Evolutionary conservation across 2,888 invertebrate genomes (phyloP), one percentile per base, ranked within the genome.

Genomic region (Sympetrum striolatum): DNA sequence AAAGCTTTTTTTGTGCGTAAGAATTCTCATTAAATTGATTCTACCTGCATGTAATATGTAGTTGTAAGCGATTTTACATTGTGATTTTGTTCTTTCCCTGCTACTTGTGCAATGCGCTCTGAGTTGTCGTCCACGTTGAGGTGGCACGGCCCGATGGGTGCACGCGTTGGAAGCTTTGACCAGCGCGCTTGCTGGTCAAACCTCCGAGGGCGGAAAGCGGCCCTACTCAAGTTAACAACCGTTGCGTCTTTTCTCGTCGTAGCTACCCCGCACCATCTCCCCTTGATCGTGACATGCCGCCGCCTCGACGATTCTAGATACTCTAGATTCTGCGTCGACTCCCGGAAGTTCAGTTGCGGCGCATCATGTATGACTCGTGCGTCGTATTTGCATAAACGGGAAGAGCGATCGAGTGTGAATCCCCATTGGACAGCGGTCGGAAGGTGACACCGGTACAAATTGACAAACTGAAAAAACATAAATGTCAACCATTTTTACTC

Each of bases 191-290:
- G 73, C 90, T 90, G 80, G 73, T 90, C 80, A 86, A 86, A 86
- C 60, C 86, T 86, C 86, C 86, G 86, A 86, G 60, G 86, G 86
- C 86, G 86, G 86, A 79, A 48, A 79, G 31, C 48, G 25, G 58
- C 80, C 90, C 80, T 90, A 39, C 80, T 90, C 48, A 58, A 60
- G 82, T 60, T 90, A 82, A 82, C 81, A 90, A 90, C 48, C 64
- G 81, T 90, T 90, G 80, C 80, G 80, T 90, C 80, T 60, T 90
- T 60, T 90, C 80, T 90, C 80, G 80, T 81, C 90, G 81, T 90
- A 90, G 90, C 90, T 90, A 90, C 90, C 90, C 90, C 64, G 90
- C 90, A 44, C 82, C 90, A 64, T 81, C 90, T 90, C 90, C 90
- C 90, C 90, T 82, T 82, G 90, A 90, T 37, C 58, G 90, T 81